phyloP scores from a whole-genome alignment of 2,888 invertebrate genomes.

The Nomada ferruginata region DNA sequence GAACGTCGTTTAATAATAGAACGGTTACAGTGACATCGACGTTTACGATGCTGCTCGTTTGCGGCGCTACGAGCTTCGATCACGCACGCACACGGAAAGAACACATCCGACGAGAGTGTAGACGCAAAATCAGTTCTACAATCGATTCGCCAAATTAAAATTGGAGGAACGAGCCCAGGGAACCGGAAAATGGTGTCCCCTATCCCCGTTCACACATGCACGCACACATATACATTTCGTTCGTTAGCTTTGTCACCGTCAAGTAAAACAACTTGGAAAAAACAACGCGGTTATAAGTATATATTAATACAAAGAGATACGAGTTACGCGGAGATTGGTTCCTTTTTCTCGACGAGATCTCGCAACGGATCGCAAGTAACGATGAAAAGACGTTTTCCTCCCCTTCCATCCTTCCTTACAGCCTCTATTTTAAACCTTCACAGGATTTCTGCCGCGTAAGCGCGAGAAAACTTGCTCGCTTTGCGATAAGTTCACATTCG shows the following conservation, averaged over 20 bases:
- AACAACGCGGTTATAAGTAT: slow-evolving; percentile 40
- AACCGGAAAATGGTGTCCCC: slow-evolving; percentile 22
- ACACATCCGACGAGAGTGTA: slow-evolving; percentile 21
- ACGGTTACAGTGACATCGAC: slow-evolving; percentile 11
- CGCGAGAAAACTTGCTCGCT: background rate
- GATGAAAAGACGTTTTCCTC: slow-evolving; percentile 6
- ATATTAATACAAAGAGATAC: slow-evolving; percentile 43
- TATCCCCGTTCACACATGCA: slow-evolving; percentile 42
- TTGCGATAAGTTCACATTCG: background rate
- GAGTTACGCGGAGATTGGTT: slow-evolving; percentile 44
- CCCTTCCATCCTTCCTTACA: background rate
- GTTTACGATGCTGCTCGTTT: slow-evolving; percentile 14
- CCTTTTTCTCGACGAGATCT: slow-evolving; percentile 38
- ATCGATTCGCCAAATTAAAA: slow-evolving; percentile 40
- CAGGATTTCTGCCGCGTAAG: slow-evolving; percentile 12
- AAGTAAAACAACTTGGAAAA: slow-evolving; percentile 48
- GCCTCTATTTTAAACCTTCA: slow-evolving; percentile 3
- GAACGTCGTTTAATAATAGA: slow-evolving; percentile 24
- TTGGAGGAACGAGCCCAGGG: slow-evolving; percentile 31
- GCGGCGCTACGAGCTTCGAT: slow-evolving; percentile 13
- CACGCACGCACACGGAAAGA: slow-evolving; percentile 2
- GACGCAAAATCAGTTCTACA: slow-evolving; percentile 40
- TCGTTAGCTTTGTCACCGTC: slow-evolving; percentile 33
- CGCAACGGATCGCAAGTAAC: slow-evolving; percentile 15
- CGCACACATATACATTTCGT: slow-evolving; percentile 34